These are phyloP conservation scores for Gari tellinella DNA, from an alignment of 2,888 invertebrate species.

Conservation along the genomic window DNA sequence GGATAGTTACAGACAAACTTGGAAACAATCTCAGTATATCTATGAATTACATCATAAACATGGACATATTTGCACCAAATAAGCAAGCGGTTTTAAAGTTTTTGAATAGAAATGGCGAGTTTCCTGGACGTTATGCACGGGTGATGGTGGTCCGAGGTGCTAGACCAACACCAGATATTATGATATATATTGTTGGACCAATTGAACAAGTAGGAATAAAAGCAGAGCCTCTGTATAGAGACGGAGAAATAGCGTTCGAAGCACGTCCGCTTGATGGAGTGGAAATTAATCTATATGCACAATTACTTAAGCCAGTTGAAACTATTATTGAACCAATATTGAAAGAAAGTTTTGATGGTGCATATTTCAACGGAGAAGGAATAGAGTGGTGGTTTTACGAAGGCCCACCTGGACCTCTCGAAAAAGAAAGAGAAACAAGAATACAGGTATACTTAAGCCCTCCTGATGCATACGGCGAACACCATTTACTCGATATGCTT, in stretches of 20 bases:
- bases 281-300: conserved; percentile 11
- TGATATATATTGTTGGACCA: conserved; percentile 47
- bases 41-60: conserved; percentile 10
- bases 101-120: background rate
- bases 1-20: background rate
- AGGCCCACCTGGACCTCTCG: conserved; percentile 12
- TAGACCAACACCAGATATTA: conserved; percentile 21
- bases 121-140: conserved; percentile 9
- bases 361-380: conserved; percentile 10
- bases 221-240: background rate
- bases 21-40: background rate
- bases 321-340: conserved; percentile 20
- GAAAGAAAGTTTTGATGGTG: conserved; percentile 47
- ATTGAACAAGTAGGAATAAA: conserved; percentile 7
- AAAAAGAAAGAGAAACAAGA: conserved; percentile 10
- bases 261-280: conserved; percentile 17
- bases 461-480: conserved; percentile 9
- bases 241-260: conserved; percentile 21
- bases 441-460: conserved; percentile 7
- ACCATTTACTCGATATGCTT: conserved; percentile 43
- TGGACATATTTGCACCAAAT: conserved; percentile 1
- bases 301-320: conserved; percentile 14
- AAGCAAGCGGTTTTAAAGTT: conserved; percentile 6
- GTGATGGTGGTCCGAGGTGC: conserved; percentile 37
- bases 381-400: conserved; percentile 4